Evolutionary conservation across 2,113 vertebrate genomes (phyloP), one percentile per base, ranked within the genome.

Genomic region (Channa argus): DNA sequence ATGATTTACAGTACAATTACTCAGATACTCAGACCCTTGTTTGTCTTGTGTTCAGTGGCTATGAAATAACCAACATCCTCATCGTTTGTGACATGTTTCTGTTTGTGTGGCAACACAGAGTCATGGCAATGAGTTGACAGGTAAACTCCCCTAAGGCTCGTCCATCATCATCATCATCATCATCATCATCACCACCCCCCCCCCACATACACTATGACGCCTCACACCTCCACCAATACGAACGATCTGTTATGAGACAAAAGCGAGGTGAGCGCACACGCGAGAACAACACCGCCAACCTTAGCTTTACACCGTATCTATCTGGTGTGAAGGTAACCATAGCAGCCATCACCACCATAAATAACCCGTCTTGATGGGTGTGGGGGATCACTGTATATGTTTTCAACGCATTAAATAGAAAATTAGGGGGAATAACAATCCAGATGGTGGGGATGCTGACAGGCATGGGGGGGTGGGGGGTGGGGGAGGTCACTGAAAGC

Each of bases 291-390:
- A 85, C 85, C 73, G 69, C 84, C 88, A 88, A 82, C 88, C 84
- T 86, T 55, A 88, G 74, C 71, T 64, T 69, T 79, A 50, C 67
- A 37, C 62, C 34, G 49, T 81, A 79, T 81, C 74, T 86, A 79
- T 81, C 74, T 86, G 82, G 89, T 89, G 89, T 88, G 89, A 91
- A 91, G 63, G 93, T 94, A 88, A 93, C 93, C 93, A 94, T 94
- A 89, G 92, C 91, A 94, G 91, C 93, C 82, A 88, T 71, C 82
- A 51, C 71, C 71, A 77, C 90, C 91, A 91, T 84, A 92, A 93
- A 94, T 93, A 93, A 91, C 79, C 78, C 63, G 60, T 74, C 84
- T 73, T 61, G 82, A 92, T 84, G 82, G 86, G 90, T 14, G 84
- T 14, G 84, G 90, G 85, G 62, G 60, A 83, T 79, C 71, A 79